phyloP scores from a whole-genome alignment of 2,113 vertebrate species.

The Empidonax traillii region DNA sequence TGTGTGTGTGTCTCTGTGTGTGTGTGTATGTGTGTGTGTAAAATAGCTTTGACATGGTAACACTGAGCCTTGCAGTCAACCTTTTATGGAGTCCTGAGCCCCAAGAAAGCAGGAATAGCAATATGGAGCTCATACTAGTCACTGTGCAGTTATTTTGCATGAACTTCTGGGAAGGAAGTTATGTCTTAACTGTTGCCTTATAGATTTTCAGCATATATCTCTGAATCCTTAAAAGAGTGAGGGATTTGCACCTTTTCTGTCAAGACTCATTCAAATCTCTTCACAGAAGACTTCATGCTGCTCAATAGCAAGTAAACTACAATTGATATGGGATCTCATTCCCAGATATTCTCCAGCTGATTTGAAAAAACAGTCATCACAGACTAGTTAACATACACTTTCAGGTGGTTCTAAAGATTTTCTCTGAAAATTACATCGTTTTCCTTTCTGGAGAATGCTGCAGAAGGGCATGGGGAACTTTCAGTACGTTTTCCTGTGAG shows the following conservation, averaged over 20 bases:
- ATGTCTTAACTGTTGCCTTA: not conserved
- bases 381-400: not conserved
- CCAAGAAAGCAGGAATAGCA: accelerated
- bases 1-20: too few relatives aligned
- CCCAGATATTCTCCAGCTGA: not conserved
- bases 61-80: not conserved
- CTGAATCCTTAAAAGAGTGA: not conserved
- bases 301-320: not conserved
- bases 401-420: not conserved
- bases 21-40: not conserved
- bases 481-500: not conserved
- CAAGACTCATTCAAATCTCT: not conserved
- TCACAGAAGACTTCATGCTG: not conserved
- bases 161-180: not conserved
- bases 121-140: not conserved
- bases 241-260: not conserved
- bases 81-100: not conserved
- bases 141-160: not conserved
- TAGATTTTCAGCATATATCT: not conserved
- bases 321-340: not conserved
- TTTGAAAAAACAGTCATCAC: not conserved
- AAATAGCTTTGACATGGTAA: not conserved
- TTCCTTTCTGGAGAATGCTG: not conserved
- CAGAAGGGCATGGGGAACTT: not conserved
- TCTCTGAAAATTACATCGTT: not conserved